Base-by-base conservation (phyloP, 2,797 vertebrate genomes). In the Cottoperca gobio region DNA sequence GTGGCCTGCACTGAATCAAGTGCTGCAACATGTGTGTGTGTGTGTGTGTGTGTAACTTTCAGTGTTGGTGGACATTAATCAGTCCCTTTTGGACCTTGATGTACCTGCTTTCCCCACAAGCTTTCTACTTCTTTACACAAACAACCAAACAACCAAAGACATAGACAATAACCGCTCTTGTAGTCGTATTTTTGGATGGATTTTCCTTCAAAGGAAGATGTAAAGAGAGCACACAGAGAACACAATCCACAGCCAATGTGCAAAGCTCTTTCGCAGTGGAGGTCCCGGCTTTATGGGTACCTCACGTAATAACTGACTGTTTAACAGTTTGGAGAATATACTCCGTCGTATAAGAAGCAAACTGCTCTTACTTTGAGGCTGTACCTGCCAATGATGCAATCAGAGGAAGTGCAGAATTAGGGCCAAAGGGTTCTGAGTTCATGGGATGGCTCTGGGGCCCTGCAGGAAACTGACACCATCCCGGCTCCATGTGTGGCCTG, bases 401-500 rank as follows among this genome's bases (percentile, higher is more conserved):
- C 26, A 33, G 68, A 81, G 77, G 82, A 84, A 86, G 68, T 79
- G 76, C 35, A 69, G 76, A 77, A 76, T 70, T 72, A 64, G 55
- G 70, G 80, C 84, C 83, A 71, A 72, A 70, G 67, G 79, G 53
- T 79, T 82, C 48, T 61, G 74, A 63, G 87, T 86, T 91, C 86
- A 87, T 35, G 69, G 28, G 71, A 86, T 63, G 83, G 72, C 77
- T 90, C 76, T 64, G 76, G 73, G 83, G 74, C 59, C 80, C 69
- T 28, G 61, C 52, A 68, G 75, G 81, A 87, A 91, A 85, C 80
- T 42, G 59, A 89, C 75, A 88, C 86, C 82, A 77, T 57, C 78
- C 69, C 16, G 2, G 55, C 91, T 83, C 48, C 84, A 81, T 93
- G 91, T 92, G 91, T 93, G 91, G 91, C 59, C 89, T 66, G 70